Evolutionary conservation across 2,888 invertebrate species (phyloP).

Genomic region (Drosophila differens): DNA sequence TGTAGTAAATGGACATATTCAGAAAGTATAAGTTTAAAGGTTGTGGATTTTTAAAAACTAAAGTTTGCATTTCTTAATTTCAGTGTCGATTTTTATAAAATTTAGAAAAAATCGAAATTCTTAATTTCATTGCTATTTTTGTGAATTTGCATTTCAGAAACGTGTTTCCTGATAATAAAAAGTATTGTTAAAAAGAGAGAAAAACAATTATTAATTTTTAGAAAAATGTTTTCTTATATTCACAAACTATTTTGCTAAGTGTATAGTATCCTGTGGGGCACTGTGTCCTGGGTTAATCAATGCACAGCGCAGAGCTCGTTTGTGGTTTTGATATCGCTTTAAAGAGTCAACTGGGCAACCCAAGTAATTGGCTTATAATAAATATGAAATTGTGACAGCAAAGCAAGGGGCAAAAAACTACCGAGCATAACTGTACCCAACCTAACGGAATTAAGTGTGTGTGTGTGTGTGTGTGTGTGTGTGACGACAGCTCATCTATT

Average conservation of each 20-base stretch:
- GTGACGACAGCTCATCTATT: conserved; percentile 69
- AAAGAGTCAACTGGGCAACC: conserved; percentile 50
- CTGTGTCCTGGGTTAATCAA: conserved; percentile 49
- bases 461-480: conserved; percentile 5
- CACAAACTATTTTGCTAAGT: background rate
- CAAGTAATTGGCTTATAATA: conserved; percentile 74
- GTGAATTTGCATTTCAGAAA: too few relatives aligned
- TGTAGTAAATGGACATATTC: too few relatives aligned
- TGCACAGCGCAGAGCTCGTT: conserved; percentile 33
- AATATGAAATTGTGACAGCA: conserved; percentile 58
- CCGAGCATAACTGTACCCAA: conserved; percentile 59
- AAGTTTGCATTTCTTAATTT: too few relatives aligned
- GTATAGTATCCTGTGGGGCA: conserved; percentile 7
- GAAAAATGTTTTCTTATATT: background rate
- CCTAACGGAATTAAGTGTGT: conserved; percentile 22
- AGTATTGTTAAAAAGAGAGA: too few relatives aligned
- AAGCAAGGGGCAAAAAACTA: conserved; percentile 29
- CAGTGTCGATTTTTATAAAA: too few relatives aligned
- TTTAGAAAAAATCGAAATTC: too few relatives aligned
- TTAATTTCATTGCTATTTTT: too few relatives aligned
- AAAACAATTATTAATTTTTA: too few relatives aligned
- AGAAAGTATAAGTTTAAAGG: too few relatives aligned
- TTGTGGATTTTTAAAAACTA: too few relatives aligned
- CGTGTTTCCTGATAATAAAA: too few relatives aligned
- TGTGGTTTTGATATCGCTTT: conserved; percentile 44